phyloP scores from a whole-genome alignment of 2,113 vertebrate genomes.

The Sylvia atricapilla region DNA sequence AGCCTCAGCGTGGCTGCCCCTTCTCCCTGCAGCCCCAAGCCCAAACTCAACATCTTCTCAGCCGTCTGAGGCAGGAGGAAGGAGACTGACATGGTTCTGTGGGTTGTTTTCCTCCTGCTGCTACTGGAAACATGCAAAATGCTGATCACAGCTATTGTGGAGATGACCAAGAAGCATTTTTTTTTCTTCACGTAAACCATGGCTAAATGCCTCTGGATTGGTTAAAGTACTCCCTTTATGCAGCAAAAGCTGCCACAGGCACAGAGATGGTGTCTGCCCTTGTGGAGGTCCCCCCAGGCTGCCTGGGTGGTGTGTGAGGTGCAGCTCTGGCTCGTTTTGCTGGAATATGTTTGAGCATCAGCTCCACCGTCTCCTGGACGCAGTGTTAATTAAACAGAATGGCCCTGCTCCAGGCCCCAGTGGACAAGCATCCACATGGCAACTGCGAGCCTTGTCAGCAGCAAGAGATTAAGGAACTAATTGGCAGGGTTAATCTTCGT shows the following conservation, averaged over 20 bases:
- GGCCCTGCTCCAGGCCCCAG: not conserved
- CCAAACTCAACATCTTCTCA: not conserved
- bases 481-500: slow-evolving; percentile 63
- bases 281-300: not conserved
- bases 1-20: not conserved
- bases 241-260: not conserved
- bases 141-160: fast-evolving
- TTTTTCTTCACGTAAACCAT: fast-evolving
- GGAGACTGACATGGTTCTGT: not conserved
- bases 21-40: not conserved
- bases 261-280: not conserved
- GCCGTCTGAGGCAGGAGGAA: not conserved
- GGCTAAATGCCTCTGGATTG: not conserved
- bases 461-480: slow-evolving; percentile 58
- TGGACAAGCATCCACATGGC: slow-evolving; percentile 38
- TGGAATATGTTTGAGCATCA: not conserved
- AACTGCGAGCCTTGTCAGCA: slow-evolving; percentile 31
- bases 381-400: slow-evolving; percentile 36
- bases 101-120: not conserved
- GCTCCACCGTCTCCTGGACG: not conserved
- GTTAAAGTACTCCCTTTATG: not conserved
- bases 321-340: not conserved
- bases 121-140: not conserved
- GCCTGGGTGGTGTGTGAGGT: not conserved
- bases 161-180: not conserved